phyloP scores from a whole-genome alignment of 2,888 invertebrate genomes.

The Hyposoter didymator region DNA sequence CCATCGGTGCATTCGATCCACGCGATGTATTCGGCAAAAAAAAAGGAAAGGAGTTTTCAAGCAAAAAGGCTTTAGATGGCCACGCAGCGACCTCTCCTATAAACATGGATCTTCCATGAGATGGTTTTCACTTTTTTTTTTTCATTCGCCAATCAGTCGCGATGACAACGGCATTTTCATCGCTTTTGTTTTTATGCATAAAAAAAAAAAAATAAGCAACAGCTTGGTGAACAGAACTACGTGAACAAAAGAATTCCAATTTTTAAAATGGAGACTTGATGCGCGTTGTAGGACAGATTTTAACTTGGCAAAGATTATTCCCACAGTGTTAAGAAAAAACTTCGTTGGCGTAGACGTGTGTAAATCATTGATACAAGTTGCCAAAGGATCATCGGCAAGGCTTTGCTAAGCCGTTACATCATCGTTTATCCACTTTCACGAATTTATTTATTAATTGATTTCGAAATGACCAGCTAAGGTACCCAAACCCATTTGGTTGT shows the following conservation, averaged over 20 bases:
- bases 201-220: neutral
- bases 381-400: neutral
- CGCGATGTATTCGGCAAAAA: conserved; percentile 34
- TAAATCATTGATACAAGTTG: neutral
- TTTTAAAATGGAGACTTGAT: neutral
- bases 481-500: conserved; percentile 15
- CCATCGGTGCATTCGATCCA: conserved; percentile 14
- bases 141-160: conserved; percentile 55
- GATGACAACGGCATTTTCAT: conserved; percentile 33
- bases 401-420: neutral
- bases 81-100: conserved; percentile 31
- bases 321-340: neutral
- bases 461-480: conserved; percentile 2
- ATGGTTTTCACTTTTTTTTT: conserved; percentile 13
- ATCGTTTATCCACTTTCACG: neutral
- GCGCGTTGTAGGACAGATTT: neutral
- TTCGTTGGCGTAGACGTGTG: neutral
- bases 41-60: conserved; percentile 61
- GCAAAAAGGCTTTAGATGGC: conserved; percentile 55
- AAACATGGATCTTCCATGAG: neutral
- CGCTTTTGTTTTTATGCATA: conserved; percentile 1
- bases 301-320: neutral
- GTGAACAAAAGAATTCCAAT: neutral
- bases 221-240: neutral
- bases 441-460: conserved; percentile 5